Percentiles rank a stretch among this genome's conserved stretches.
phyloP scores from a whole-genome alignment of 2,113 vertebrate genomes.

The Festucalex cinctus region DNA sequence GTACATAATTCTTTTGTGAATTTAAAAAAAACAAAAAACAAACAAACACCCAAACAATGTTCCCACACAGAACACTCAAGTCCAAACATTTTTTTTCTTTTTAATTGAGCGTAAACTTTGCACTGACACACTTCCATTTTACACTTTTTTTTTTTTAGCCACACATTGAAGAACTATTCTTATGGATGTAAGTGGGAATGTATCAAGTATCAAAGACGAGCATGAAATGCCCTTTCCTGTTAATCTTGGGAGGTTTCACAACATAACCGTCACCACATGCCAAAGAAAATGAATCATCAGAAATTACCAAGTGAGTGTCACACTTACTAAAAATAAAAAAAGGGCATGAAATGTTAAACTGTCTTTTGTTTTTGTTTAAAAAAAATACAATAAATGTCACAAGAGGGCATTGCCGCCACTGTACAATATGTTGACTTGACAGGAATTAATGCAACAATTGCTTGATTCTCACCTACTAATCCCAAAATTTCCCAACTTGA shows the following conservation, averaged over 20 bases:
- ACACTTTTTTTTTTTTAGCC: conserved; percentile 49
- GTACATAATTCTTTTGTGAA: background rate
- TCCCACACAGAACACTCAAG: background rate
- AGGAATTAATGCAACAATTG: background rate
- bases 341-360: background rate
- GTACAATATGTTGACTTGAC: background rate
- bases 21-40: background rate
- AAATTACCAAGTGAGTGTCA: background rate
- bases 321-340: background rate
- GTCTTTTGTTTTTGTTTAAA: background rate
- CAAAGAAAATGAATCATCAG: background rate
- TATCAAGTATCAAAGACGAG: conserved; percentile 62
- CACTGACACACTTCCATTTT: conserved; percentile 64
- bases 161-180: conserved; percentile 49
- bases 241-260: background rate
- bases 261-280: conserved; percentile 27
- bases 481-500: background rate
- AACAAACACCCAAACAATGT: too few species aligned
- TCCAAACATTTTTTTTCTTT: conserved; percentile 39
- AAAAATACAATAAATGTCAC: background rate
- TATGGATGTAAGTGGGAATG: conserved; percentile 60
- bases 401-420: background rate
- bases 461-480: background rate
- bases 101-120: conserved; percentile 70
- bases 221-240: background rate